phyloP scores from a whole-genome alignment of 2,797 vertebrate species.

The Pelochelys cantorii region DNA sequence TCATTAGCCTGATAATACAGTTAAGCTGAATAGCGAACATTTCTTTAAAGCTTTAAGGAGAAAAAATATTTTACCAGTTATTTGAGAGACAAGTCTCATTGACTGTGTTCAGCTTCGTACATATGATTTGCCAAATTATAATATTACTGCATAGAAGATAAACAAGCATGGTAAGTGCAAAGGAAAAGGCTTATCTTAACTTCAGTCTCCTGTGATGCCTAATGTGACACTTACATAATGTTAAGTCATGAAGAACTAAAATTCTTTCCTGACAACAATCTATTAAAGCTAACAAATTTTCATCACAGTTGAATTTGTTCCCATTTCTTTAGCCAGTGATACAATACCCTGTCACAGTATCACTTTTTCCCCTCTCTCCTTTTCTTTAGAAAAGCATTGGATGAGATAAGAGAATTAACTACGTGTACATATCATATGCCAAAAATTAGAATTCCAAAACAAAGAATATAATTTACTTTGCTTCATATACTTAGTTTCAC shows the following conservation, averaged over 20 bases:
- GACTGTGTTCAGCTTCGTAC: not conserved
- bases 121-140: not conserved
- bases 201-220: not conserved
- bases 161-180: not conserved
- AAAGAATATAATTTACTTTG: not conserved
- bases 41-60: not conserved
- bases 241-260: not conserved
- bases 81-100: not conserved
- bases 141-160: not conserved
- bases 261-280: not conserved
- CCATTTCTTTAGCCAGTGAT: not conserved
- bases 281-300: not conserved
- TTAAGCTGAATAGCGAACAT: not conserved
- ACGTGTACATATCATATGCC: not conserved
- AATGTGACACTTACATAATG: accelerated
- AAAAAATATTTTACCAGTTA: not conserved
- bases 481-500: not conserved
- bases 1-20: not conserved
- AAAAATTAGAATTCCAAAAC: not conserved
- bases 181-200: not conserved
- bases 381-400: accelerated
- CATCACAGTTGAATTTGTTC: not conserved
- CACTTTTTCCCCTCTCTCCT: not conserved
- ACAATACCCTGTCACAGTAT: accelerated
- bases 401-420: not conserved